These are phyloP conservation scores for Drosophila hydei DNA, from an alignment of 1,140 invertebrate genomes.

Conservation along the genomic window DNA sequence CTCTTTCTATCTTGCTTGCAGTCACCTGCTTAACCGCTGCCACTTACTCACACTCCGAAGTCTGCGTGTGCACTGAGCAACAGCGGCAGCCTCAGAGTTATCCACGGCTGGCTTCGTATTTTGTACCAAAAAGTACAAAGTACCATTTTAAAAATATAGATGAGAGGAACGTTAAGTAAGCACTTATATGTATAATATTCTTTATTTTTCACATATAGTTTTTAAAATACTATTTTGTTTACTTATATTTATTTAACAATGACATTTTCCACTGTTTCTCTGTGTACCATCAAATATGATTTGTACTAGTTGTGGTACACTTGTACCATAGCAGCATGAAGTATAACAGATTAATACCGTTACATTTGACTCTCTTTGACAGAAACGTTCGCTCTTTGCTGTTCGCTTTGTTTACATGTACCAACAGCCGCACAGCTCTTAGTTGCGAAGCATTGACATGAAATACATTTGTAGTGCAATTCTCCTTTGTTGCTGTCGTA, in stretches of 20 bases:
- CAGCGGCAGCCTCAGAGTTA: background rate
- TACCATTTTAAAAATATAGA: background rate
- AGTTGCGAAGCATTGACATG: constrained; percentile 56
- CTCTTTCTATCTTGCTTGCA: constrained; percentile 1
- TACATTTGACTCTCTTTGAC: constrained; percentile 7
- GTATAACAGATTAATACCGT: constrained; percentile 65
- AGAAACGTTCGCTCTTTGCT: constrained; percentile 26
- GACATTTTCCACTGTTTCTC: too few relatives aligned
- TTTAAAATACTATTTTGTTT: too few relatives aligned
- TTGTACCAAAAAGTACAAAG: background rate
- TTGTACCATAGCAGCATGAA: constrained; percentile 12
- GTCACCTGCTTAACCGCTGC: constrained; percentile 21
- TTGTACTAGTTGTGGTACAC: background rate
- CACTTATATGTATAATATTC: too few relatives aligned
- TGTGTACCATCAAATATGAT: background rate
- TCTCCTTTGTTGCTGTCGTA: constrained; percentile 20
- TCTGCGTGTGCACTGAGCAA: constrained; percentile 52
- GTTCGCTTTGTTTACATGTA: constrained; percentile 71
- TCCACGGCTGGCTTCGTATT: too few relatives aligned
- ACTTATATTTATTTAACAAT: too few relatives aligned
- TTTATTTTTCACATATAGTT: too few relatives aligned
- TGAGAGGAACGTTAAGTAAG: too few relatives aligned
- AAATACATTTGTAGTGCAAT: constrained; percentile 32
- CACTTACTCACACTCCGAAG: constrained; percentile 67
- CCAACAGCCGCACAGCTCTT: constrained; percentile 43